Percentiles rank a stretch among this genome's conserved stretches.
phyloP scores from a whole-genome alignment of 2,113 vertebrate species.

The Pelvicachromis taeniatus region DNA sequence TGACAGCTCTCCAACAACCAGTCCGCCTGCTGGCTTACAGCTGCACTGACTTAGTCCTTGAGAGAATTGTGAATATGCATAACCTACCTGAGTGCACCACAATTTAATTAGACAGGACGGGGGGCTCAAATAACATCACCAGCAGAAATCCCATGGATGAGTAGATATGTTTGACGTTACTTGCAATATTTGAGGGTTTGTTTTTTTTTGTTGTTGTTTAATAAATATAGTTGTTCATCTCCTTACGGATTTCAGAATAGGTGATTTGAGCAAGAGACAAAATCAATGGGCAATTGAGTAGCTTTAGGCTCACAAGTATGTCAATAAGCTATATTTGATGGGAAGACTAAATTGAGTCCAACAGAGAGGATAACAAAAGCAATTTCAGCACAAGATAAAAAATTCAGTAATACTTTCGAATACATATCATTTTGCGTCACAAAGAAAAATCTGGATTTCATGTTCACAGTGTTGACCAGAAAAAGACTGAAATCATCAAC shows the following conservation, averaged over 20 bases:
- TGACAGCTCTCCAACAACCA: not conserved
- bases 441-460: not conserved
- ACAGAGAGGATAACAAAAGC: not conserved
- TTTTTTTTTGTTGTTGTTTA: conserved; percentile 16
- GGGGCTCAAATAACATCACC: not conserved
- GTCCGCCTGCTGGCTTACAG: not conserved
- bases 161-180: conserved; percentile 1
- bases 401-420: not conserved
- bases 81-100: not conserved
- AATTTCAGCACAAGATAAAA: not conserved
- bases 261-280: conserved; percentile 31
- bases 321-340: conserved; percentile 1
- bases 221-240: conserved; percentile 19
- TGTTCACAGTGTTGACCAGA: not conserved
- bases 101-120: conserved; percentile 19
- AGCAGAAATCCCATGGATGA: not conserved
- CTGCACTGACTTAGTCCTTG: not conserved
- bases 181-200: not conserved
- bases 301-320: conserved; percentile 9
- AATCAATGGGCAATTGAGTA: conserved; percentile 45
- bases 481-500: not conserved
- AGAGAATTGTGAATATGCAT: not conserved
- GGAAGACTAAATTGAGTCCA: not conserved
- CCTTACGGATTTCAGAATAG: conserved; percentile 32
- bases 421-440: not conserved